phyloP scores from a whole-genome alignment of 2,113 vertebrate species.

The Osmerus eperlanus region DNA sequence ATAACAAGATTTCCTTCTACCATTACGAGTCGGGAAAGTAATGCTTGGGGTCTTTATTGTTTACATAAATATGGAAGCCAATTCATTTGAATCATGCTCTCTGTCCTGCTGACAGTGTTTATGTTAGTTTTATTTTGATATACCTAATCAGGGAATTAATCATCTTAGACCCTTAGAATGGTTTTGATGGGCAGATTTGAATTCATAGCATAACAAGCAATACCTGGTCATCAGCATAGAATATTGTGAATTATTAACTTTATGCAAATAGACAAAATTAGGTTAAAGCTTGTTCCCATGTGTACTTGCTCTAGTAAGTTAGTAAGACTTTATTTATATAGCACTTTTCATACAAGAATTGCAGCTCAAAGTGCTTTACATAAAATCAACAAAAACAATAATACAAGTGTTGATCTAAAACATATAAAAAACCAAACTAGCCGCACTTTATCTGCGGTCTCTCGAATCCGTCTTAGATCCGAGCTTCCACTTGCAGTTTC shows the following conservation, averaged over 20 bases:
- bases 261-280: background rate
- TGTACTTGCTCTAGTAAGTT: too few relatives aligned
- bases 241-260: conserved; percentile 16
- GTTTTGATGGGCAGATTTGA: conserved; percentile 13
- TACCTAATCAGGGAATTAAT: conserved; percentile 40
- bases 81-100: conserved; percentile 28
- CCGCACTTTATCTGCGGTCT: too few relatives aligned
- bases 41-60: conserved; percentile 20
- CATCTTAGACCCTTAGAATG: conserved; percentile 27
- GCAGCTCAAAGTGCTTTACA: too few relatives aligned
- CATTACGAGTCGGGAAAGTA: background rate
- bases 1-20: conserved; percentile 14
- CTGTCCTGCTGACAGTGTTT: conserved; percentile 13
- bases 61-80: conserved; percentile 28
- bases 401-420: too few relatives aligned
- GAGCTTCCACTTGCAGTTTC: too few relatives aligned
- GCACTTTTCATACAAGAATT: too few relatives aligned
- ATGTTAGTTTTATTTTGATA: conserved; percentile 41
- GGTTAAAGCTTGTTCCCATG: background rate
- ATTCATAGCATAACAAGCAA: too few relatives aligned
- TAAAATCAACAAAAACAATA: too few relatives aligned
- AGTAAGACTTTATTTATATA: too few relatives aligned
- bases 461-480: too few relatives aligned
- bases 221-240: too few relatives aligned
- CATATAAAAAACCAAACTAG: too few relatives aligned